These are phyloP conservation scores for Pipa parva DNA, from an alignment of 2,113 vertebrate genomes.

Conservation along the genomic window DNA sequence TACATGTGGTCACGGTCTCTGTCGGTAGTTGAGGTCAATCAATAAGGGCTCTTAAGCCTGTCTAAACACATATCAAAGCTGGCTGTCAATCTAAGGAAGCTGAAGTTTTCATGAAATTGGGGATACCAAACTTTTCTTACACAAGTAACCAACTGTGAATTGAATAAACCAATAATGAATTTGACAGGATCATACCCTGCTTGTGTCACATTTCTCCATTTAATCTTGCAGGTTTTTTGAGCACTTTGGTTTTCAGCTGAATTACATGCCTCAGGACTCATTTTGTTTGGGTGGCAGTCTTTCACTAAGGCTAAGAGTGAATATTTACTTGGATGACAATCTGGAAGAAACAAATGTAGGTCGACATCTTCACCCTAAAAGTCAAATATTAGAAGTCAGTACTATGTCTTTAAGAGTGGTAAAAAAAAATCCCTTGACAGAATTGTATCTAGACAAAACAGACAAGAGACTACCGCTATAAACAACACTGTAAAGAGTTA, in stretches of 20 bases:
- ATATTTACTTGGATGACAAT: slow-evolving; percentile 94
- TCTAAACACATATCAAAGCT: too few relatives aligned
- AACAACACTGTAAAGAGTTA: neutral
- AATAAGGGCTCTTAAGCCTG: too few relatives aligned
- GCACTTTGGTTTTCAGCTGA: slow-evolving; percentile 75
- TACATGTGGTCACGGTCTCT: too few relatives aligned
- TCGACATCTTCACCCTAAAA: slow-evolving; percentile 92
- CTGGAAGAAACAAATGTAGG: slow-evolving; percentile 88
- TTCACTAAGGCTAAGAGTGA: slow-evolving; percentile 92
- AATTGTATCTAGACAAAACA: neutral
- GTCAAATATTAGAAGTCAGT: slow-evolving; percentile 46
- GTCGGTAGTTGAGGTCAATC: too few relatives aligned
- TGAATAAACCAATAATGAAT: too few relatives aligned
- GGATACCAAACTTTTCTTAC: too few relatives aligned
- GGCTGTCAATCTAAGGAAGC: too few relatives aligned
- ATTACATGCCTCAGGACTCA: slow-evolving; percentile 72
- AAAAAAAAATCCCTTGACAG: neutral
- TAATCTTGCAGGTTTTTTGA: slow-evolving; percentile 74
- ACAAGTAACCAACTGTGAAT: neutral
- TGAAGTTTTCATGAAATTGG: too few relatives aligned
- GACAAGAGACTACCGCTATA: too few relatives aligned
- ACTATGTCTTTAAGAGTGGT: too few relatives aligned
- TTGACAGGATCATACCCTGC: slow-evolving; percentile 73
- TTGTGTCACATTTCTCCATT: slow-evolving; percentile 93
- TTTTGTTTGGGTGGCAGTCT: slow-evolving; percentile 82